Conservation (phyloP, 2,797 vertebrate genomes). For the Urosaurus nigricauda region DNA sequence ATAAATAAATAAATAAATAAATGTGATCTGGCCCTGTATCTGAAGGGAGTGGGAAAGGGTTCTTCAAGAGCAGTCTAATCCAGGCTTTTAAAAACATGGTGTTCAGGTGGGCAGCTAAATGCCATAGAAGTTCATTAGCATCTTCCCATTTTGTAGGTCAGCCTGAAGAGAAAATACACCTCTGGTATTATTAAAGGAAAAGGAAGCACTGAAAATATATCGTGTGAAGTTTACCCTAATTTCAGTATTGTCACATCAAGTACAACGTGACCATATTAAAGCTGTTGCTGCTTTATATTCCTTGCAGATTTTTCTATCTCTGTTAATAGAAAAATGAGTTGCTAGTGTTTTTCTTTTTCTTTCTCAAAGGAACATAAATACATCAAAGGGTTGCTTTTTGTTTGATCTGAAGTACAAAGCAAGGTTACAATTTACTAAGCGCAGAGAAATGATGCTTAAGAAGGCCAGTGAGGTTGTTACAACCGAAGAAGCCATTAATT, state of each 20-base stretch:
- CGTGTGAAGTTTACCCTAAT: constrained; percentile 17
- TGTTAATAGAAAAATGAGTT: constrained; percentile 15
- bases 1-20: too few relatives aligned
- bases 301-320: background rate
- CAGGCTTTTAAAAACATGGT: background rate
- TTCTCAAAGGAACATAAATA: constrained; percentile 29
- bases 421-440: constrained; percentile 32
- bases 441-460: constrained; percentile 8
- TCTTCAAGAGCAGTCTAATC: background rate
- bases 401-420: constrained; percentile 24
- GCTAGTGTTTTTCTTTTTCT: background rate
- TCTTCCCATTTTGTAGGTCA: constrained; percentile 27
- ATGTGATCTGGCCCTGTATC: background rate
- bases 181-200: constrained; percentile 10
- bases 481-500: background rate
- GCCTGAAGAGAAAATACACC: background rate
- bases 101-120: background rate
- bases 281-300: constrained; percentile 21
- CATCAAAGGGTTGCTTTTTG: constrained; percentile 8
- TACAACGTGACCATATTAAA: constrained; percentile 17
- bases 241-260: constrained; percentile 23
- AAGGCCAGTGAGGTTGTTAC: constrained; percentile 12
- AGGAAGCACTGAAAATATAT: background rate
- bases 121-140: constrained; percentile 14
- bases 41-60: background rate